phyloP scores from a whole-genome alignment of 2,888 invertebrate genomes.

The Macrosiphum euphorbiae region DNA sequence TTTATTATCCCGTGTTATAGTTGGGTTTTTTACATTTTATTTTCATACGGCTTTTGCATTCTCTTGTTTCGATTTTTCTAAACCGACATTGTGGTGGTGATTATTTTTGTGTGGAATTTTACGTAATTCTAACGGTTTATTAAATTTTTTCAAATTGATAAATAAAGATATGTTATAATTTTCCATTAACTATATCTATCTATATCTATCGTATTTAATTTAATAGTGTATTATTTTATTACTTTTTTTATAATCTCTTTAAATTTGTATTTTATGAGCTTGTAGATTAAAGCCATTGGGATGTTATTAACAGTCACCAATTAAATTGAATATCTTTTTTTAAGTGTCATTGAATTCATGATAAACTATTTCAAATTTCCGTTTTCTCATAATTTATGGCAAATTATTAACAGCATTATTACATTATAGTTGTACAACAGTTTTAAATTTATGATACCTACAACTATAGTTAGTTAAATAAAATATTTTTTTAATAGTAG shows the following conservation, averaged over 20 bases:
- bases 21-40: background rate
- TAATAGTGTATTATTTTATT: background rate
- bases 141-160: background rate
- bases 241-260: background rate
- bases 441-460: background rate
- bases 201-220: background rate
- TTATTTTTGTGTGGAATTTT: background rate
- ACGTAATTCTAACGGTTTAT: background rate
- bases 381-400: background rate
- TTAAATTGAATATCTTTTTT: background rate
- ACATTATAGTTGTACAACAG: too few species aligned
- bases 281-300: background rate
- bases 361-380: background rate
- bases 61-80: background rate
- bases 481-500: background rate
- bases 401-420: background rate
- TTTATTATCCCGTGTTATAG: slow-evolving; percentile 4
- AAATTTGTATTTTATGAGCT: background rate
- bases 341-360: background rate
- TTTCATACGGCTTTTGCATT: background rate
- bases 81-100: background rate
- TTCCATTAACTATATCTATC: background rate
- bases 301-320: background rate
- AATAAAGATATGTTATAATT: background rate
- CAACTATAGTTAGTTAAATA: background rate